These are phyloP conservation scores for Thyatira batis DNA, from an alignment of 2,888 invertebrate genomes.

Conservation along the genomic window DNA sequence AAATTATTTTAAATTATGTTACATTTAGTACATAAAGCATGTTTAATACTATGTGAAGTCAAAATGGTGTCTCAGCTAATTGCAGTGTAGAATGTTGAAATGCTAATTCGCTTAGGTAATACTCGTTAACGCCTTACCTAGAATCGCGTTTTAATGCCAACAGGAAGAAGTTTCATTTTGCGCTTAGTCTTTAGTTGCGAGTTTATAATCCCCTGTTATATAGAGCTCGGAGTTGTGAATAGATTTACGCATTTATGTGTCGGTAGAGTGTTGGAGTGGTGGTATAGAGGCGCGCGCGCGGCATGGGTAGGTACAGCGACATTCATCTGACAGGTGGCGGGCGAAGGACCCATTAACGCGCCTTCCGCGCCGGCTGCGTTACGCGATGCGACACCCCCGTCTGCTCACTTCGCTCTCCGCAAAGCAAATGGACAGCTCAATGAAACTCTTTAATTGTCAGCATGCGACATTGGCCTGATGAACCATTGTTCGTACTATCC, in stretches of 20 bases:
- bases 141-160: background rate
- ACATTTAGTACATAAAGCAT: too few species aligned
- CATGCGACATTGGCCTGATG: conserved; percentile 33
- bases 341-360: conserved; percentile 63
- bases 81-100: too few species aligned
- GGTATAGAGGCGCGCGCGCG: conserved; percentile 24
- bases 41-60: too few species aligned
- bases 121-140: background rate
- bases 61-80: too few species aligned
- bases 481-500: background rate
- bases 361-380: conserved; percentile 45
- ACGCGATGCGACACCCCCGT: conserved; percentile 37
- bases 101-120: too few species aligned
- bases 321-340: conserved; percentile 70
- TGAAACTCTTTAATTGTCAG: conserved; percentile 51
- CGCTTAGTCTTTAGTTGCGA: too few species aligned
- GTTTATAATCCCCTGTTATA: background rate
- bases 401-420: conserved; percentile 13
- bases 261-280: background rate
- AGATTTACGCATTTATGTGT: conserved; percentile 36
- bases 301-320: conserved; percentile 40
- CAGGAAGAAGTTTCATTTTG: background rate
- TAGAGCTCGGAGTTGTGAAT: conserved; percentile 10
- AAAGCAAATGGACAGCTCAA: conserved; percentile 46
- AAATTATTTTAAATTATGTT: too few species aligned